These are phyloP conservation scores for Cynodonichthys magdalenae DNA, from an alignment of 2,797 vertebrate genomes.

Conservation along the genomic window DNA sequence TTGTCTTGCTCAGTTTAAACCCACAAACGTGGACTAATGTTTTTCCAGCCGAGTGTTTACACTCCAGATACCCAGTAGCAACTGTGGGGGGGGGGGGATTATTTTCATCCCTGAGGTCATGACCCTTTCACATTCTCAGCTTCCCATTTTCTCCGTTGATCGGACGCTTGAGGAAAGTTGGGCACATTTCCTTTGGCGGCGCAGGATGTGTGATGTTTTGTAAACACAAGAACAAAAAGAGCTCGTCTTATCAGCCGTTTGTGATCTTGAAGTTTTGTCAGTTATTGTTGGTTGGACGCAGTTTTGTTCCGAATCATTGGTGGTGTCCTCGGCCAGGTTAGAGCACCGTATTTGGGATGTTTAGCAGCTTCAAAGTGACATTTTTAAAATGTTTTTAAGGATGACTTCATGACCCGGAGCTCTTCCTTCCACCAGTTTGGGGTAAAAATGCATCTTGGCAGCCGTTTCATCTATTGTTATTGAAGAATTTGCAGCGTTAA, in stretches of 20 bases:
- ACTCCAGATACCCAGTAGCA: constrained; percentile 74
- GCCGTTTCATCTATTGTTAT: constrained; percentile 53
- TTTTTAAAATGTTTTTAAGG: constrained; percentile 17
- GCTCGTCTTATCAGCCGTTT: constrained; percentile 53
- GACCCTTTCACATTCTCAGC: constrained; percentile 74
- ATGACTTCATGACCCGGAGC: constrained; percentile 52
- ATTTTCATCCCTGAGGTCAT: constrained; percentile 67
- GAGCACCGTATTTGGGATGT: neutral
- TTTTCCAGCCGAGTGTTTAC: constrained; percentile 73
- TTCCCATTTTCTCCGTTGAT: constrained; percentile 71
- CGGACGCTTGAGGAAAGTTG: constrained; percentile 56
- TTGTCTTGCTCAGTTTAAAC: constrained; percentile 58
- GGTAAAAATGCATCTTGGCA: constrained; percentile 38
- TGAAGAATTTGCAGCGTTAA: constrained; percentile 41
- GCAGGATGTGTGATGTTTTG: constrained; percentile 63
- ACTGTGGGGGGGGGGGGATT: constrained; percentile 53
- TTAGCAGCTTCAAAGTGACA: constrained; percentile 2
- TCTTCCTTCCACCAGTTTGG: constrained; percentile 32
- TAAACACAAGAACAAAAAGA: constrained; percentile 63
- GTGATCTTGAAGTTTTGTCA: constrained; percentile 48
- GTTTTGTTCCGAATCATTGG: too few relatives aligned
- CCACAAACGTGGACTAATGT: constrained; percentile 73
- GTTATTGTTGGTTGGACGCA: constrained; percentile 29
- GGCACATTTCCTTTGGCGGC: constrained; percentile 39
- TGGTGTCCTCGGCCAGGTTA: neutral